Evolutionary conservation across 2,113 vertebrate species (phyloP).

Genomic region (Perccottus glenii): DNA sequence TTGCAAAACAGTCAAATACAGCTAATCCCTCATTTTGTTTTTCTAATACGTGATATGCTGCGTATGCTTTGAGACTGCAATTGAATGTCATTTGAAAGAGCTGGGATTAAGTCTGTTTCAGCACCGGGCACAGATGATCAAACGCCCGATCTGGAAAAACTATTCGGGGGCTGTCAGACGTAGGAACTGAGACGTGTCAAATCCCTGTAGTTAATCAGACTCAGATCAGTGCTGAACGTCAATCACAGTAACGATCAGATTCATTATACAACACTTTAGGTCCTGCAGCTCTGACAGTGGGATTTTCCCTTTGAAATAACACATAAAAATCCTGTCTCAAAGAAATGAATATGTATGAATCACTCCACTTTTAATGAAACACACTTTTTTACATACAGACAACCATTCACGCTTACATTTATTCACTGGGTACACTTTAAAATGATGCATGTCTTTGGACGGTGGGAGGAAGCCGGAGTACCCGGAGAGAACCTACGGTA

Average conservation of each 20-base stretch:
- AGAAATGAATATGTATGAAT: conserved; percentile 42
- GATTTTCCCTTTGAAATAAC: background rate
- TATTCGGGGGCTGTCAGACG: conserved; percentile 13
- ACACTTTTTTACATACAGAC: no score
- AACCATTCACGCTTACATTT: no score
- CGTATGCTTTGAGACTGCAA: no score
- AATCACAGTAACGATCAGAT: conserved; percentile 19
- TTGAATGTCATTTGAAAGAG: background rate
- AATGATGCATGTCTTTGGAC: no score
- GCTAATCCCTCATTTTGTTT: no score
- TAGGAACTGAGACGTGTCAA: background rate
- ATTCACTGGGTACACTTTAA: no score
- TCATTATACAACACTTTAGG: background rate
- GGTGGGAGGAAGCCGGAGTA: no score
- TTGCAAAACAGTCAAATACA: no score
- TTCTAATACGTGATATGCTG: no score
- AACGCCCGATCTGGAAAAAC: conserved; percentile 5
- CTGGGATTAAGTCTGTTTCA: conserved; percentile 8
- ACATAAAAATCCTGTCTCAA: background rate
- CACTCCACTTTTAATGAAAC: conserved; percentile 34
- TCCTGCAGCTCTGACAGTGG: background rate
- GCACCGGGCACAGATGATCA: conserved; percentile 5
- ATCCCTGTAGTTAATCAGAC: conserved; percentile 18
- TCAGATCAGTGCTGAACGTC: background rate
- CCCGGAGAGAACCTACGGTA: no score